A percentile compares a stretch with the other conserved stretches of the same genome.
phyloP scores from a whole-genome alignment of 2,888 invertebrate species.

The Ctena decussata region DNA sequence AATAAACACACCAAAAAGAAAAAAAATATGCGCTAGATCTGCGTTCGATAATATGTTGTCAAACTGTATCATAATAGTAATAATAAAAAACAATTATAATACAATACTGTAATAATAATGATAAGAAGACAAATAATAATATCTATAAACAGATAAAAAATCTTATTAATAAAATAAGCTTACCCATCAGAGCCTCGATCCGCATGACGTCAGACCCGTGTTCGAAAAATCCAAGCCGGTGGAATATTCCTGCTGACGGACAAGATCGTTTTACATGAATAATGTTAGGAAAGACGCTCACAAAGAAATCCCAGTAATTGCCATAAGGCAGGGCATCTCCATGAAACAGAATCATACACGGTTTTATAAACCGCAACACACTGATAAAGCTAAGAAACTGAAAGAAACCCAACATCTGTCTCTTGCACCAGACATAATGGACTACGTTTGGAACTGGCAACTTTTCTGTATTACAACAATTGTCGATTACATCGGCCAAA shows the following conservation, averaged over 20 bases:
- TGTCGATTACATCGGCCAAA: constrained; percentile 48
- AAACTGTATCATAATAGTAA: too few relatives aligned
- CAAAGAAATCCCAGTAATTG: constrained; percentile 69
- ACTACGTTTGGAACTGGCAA: constrained; percentile 64
- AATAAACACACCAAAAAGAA: too few relatives aligned
- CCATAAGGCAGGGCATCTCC: constrained; percentile 65
- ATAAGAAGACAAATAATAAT: too few relatives aligned
- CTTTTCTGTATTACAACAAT: constrained; percentile 43
- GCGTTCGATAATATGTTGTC: too few relatives aligned
- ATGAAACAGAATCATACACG: constrained; percentile 71
- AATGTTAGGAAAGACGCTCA: constrained; percentile 67
- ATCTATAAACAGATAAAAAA: too few relatives aligned
- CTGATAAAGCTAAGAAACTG: constrained; percentile 67
- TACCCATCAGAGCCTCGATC: constrained; percentile 67
- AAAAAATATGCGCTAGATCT: too few relatives aligned
- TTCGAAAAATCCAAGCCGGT: constrained; percentile 58
- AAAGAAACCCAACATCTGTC: constrained; percentile 51
- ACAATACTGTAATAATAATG: too few relatives aligned
- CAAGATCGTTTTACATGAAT: constrained; percentile 58
- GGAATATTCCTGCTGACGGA: constrained; percentile 64
- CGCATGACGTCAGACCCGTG: constrained; percentile 73
- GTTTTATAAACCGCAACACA: constrained; percentile 61
- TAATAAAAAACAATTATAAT: too few relatives aligned
- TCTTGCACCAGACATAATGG: constrained; percentile 66
- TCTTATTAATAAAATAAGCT: too few relatives aligned